A percentile compares a stretch with the other conserved stretches of the same genome.
Conservation (phyloP, 2,113 vertebrate genomes). For the Hystrix cristata region DNA sequence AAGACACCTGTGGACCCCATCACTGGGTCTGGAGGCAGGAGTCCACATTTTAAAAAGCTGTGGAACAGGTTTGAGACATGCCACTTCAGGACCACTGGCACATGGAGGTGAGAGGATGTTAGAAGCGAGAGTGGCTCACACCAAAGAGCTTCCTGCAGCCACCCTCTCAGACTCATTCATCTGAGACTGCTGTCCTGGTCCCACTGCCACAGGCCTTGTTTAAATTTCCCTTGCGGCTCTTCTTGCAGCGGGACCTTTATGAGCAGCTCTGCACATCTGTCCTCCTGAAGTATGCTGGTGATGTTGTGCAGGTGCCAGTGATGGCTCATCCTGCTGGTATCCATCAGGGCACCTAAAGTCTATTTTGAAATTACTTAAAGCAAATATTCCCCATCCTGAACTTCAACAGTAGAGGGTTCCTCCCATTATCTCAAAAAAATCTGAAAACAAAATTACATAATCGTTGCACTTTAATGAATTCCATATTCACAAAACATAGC, state of each 20-base stretch:
- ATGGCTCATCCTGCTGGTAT: background rate
- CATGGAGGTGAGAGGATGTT: background rate
- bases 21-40: background rate
- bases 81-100: background rate
- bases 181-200: background rate
- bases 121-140: background rate
- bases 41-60: background rate
- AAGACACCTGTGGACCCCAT: background rate
- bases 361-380: constrained; percentile 53
- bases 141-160: background rate
- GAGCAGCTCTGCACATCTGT: background rate
- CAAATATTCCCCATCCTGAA: constrained; percentile 4
- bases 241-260: background rate
- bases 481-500: constrained; percentile 59
- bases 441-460: constrained; percentile 54
- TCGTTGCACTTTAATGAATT: constrained; percentile 64
- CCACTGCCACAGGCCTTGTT: rapidly evolving
- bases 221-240: rapidly evolving
- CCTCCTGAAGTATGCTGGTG: background rate
- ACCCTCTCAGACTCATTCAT: no score
- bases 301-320: background rate
- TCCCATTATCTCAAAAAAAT: constrained; percentile 39
- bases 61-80: background rate
- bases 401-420: background rate
- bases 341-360: background rate